These are phyloP conservation scores for Salmo trutta DNA, from an alignment of 2,797 vertebrate species.

Conservation along the genomic window DNA sequence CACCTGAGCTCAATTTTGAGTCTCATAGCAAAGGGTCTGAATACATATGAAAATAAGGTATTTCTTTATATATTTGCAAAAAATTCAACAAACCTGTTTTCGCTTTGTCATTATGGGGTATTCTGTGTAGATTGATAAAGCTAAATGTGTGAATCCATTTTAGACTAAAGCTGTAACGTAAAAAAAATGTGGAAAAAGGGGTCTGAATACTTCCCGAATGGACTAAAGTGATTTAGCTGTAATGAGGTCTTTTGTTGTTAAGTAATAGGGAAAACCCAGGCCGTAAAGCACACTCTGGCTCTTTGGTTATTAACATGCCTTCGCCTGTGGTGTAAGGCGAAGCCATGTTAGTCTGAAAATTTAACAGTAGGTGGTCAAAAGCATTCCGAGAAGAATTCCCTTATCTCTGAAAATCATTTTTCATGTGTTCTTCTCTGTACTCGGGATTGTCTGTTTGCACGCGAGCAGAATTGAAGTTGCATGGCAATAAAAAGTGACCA, in stretches of 20 bases:
- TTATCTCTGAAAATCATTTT: constrained; percentile 28
- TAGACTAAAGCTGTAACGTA: too few species aligned
- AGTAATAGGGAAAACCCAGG: constrained; percentile 4
- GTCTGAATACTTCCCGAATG: too few species aligned
- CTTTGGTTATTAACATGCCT: background rate
- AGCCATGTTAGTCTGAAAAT: constrained; percentile 6
- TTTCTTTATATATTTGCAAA: too few species aligned
- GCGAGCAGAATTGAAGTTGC: constrained; percentile 3
- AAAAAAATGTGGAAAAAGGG: too few species aligned
- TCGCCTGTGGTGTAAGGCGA: constrained; percentile 21
- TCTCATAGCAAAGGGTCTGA: too few species aligned
- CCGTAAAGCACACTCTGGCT: background rate
- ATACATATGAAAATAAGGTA: too few species aligned
- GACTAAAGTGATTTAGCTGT: background rate
- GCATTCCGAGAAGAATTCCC: constrained; percentile 17
- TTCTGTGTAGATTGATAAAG: too few species aligned
- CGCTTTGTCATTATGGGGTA: too few species aligned
- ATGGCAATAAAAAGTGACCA: constrained; percentile 21
- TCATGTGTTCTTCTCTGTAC: constrained; percentile 22
- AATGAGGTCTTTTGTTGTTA: constrained; percentile 32
- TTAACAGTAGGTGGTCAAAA: background rate
- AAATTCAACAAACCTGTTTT: too few species aligned
- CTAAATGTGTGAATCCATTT: too few species aligned
- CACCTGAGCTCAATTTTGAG: too few species aligned
- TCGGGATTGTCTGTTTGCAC: background rate